These are phyloP conservation scores for Ethmia dodecea DNA, from an alignment of 2,888 invertebrate genomes.

Conservation along the genomic window DNA sequence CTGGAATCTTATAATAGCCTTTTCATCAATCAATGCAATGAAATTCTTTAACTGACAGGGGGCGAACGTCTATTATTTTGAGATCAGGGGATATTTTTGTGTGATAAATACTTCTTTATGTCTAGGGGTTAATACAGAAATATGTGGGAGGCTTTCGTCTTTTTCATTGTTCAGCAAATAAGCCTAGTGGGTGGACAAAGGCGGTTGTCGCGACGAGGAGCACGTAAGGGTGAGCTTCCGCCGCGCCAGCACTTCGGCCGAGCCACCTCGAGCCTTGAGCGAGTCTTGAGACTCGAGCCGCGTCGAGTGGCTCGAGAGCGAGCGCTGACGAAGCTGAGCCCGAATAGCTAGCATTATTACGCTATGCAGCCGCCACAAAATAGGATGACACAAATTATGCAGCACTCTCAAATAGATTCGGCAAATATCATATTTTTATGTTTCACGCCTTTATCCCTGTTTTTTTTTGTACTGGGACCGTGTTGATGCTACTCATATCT, in stretches of 20 bases:
- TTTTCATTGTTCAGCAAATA: conserved; percentile 77
- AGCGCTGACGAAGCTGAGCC: conserved; percentile 14
- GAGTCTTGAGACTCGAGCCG: conserved; percentile 34
- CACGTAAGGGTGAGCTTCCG: conserved; percentile 72
- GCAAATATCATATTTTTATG: neutral
- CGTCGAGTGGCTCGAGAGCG: conserved; percentile 61
- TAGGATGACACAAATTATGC: conserved; percentile 46
- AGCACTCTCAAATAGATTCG: neutral
- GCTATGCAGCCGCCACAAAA: conserved; percentile 52
- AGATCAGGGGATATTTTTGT: conserved; percentile 44
- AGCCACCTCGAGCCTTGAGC: conserved; percentile 49
- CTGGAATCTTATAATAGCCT: conserved; percentile 58
- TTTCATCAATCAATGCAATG: conserved; percentile 68
- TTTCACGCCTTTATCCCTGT: no score
- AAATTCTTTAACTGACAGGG: conserved; percentile 47
- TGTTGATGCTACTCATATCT: no score
- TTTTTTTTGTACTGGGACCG: no score
- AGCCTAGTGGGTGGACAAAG: conserved; percentile 76
- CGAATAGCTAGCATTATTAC: conserved; percentile 63
- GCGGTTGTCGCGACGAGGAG: conserved; percentile 66
- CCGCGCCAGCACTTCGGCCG: conserved; percentile 68
- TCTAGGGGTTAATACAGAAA: conserved; percentile 46
- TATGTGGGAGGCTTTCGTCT: conserved; percentile 60
- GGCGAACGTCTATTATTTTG: conserved; percentile 44
- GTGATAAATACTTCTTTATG: conserved; percentile 42